phyloP scores from a whole-genome alignment of 2,888 invertebrate genomes.

The Stenotaenia linearis region DNA sequence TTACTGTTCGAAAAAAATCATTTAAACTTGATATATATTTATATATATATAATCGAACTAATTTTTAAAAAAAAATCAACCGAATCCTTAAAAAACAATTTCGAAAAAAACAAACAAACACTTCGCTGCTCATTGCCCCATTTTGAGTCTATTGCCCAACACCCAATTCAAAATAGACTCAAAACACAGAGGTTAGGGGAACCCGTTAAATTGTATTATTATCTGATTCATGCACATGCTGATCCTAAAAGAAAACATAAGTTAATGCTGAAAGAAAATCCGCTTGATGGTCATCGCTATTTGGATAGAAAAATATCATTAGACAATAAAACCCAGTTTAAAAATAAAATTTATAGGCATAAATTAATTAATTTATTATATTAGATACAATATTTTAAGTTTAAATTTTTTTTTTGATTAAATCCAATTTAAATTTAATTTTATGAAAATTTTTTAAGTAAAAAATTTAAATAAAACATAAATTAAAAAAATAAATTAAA shows the following conservation, averaged over 20 bases:
- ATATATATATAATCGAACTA: too few species aligned
- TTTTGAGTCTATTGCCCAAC: constrained; percentile 17
- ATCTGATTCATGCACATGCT: not conserved
- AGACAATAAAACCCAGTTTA: not conserved
- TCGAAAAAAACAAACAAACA: too few species aligned
- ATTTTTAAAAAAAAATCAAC: not conserved
- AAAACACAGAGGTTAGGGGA: constrained; percentile 19
- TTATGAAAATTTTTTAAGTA: not conserved
- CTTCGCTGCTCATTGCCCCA: not conserved
- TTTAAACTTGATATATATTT: too few species aligned
- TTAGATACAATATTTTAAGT: not conserved
- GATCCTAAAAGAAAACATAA: not conserved
- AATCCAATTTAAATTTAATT: not conserved
- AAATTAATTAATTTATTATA: not conserved
- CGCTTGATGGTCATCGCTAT: not conserved
- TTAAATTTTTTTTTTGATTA: not conserved
- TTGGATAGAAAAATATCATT: not conserved
- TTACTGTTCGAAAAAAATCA: not conserved
- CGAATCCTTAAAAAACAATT: not conserved
- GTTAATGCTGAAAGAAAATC: constrained; percentile 20
- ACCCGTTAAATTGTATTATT: not conserved
- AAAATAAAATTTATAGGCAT: not conserved
- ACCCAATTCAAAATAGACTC: constrained; percentile 2
- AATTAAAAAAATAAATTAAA: not conserved
- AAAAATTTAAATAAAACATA: not conserved